Percentiles rank a stretch among this genome's conserved stretches.
These are phyloP conservation scores for Leptinotarsa defecta DNA, from an alignment of 1,140 invertebrate genomes.

Conservation along the genomic window DNA sequence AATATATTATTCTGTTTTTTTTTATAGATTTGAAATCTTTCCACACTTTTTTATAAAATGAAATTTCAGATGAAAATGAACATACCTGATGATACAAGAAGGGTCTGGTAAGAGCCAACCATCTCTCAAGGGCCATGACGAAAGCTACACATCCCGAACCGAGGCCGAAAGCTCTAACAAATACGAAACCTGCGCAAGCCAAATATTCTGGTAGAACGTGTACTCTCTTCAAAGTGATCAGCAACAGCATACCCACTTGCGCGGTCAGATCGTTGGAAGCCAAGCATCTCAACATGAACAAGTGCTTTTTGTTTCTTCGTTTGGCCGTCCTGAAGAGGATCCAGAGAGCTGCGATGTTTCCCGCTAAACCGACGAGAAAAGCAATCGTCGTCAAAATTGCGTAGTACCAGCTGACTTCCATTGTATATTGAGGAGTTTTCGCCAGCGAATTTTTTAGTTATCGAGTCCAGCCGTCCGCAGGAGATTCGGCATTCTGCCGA, in stretches of 20 bases:
- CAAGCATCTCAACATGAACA: slow-evolving; percentile 78
- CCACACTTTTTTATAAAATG: background rate
- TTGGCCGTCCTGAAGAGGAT: slow-evolving; percentile 64
- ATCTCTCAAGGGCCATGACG: slow-evolving; percentile 85
- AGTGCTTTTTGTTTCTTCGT: slow-evolving; percentile 76
- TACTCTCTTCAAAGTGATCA: slow-evolving; percentile 64
- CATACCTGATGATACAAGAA: slow-evolving; percentile 86
- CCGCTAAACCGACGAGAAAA: slow-evolving; percentile 64
- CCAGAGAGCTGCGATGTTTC: slow-evolving; percentile 65
- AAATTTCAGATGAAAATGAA: slow-evolving; percentile 3
- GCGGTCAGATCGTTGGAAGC: slow-evolving; percentile 80
- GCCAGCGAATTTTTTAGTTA: background rate
- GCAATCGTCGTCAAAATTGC: slow-evolving; percentile 5
- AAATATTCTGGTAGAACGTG: slow-evolving; percentile 60
- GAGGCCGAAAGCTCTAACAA: slow-evolving; percentile 80
- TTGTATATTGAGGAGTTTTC: background rate
- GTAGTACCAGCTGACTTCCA: slow-evolving; percentile 7
- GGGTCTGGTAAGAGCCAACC: slow-evolving; percentile 82
- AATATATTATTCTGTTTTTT: background rate
- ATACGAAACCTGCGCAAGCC: slow-evolving; percentile 72
- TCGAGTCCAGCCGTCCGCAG: slow-evolving; percentile 1
- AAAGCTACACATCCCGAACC: slow-evolving; percentile 85
- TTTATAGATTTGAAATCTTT: no score
- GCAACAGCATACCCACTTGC: slow-evolving; percentile 67
- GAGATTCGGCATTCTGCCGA: slow-evolving; percentile 19